Base-by-base conservation (phyloP, 2,797 vertebrate genomes). In the Melanotaenia trifasciata region DNA sequence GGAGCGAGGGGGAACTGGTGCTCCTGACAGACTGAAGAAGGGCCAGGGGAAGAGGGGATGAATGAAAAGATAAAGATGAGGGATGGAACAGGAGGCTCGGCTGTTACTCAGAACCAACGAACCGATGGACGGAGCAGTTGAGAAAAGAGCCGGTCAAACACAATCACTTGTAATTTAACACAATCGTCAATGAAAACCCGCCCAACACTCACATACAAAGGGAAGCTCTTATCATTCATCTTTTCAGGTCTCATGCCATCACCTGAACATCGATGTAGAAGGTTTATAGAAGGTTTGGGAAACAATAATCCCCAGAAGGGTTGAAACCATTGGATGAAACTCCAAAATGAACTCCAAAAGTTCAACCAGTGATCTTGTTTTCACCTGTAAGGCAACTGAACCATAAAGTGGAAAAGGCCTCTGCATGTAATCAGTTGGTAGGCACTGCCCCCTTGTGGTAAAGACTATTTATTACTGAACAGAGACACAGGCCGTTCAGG, bases 1-100 rank as follows among this genome's bases (percentile, higher is more conserved):
- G 96, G 91, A 99, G 97, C 0, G 97, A 99, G 0, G 96, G 96
- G 0, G 98, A 99, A 89, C 85, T 98, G 85, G 97, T 99, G 87
- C 97, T 99, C 65, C 95, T 99, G 73, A 98, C 97, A 0, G 97
- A 99, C 94, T 99, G 94, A 97, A 16, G 0, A 16, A 2, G 5
- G 0, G 6, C 5, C 32, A 32, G 6, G 1, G 2, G 16, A 12
- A n/a, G 35, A 12, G 16, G 20, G 13, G 10, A 4, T 0, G 12
- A 22, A 66, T 28, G 28, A 28, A 32, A 32, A 32, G 6, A 32
- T 32, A 32, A 32, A 32, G 32, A 32, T 5, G 32, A 3, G 32
- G 32, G 32, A 32, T 7, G 32, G 32, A 5, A 32, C 32, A 5
- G 32, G 32, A 32, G 32, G 32, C 5, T 32, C 6, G 32, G 95